Evolutionary conservation across 53 echinoderm and acorn worm genomes (phyloP), one percentile per base, ranked within the genome.

Genomic region (Mesocentrotus franciscanus): DNA sequence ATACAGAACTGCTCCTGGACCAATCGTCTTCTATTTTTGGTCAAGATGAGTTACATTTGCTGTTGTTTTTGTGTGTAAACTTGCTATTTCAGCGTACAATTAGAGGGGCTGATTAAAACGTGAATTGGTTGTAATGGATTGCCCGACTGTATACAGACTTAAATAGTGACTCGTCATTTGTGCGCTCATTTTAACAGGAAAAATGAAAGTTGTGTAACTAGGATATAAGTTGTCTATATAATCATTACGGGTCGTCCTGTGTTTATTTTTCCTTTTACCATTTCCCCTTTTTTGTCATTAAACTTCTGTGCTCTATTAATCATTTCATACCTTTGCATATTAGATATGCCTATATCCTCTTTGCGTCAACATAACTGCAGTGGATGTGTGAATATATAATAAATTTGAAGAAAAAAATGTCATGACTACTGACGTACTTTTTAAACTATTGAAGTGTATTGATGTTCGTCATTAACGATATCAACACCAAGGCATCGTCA

Each of bases 101-200:
- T 85, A 85, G 57, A 85, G 57, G 17, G 87, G n/a, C 26, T 87
- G 87, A 87, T 87, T 87, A 87, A 59, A 87, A 87, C 59, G 20
- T 7, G 27, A 27, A 87, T 87, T 39, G 58, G 18, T 42, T 39
- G 39, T 81, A 9, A 74, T 74, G 32, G 74, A 74, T 74, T 29
- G 29, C 74, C 74, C 74, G 74, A 74, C 10, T 74, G 66, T 75
- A 32, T 11, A 75, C 10, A 9, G 9, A 27, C 29, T 0, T 9
- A 13, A 75, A 32, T 76, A 4, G 76, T 76, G 30, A 36, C 22
- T 12, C 33, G 5, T 32, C 30, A 30, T 76, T 22, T 39, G 14
- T 34, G 81, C 76, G 34, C 76, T 76, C 81, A 81, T 15, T 81
- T 30, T 3, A 30, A 9, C n/a, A 76, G 12, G 18, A 81, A 36